phyloP scores from a whole-genome alignment of 2,797 vertebrate species.

The Stomatorhinus walkeri region DNA sequence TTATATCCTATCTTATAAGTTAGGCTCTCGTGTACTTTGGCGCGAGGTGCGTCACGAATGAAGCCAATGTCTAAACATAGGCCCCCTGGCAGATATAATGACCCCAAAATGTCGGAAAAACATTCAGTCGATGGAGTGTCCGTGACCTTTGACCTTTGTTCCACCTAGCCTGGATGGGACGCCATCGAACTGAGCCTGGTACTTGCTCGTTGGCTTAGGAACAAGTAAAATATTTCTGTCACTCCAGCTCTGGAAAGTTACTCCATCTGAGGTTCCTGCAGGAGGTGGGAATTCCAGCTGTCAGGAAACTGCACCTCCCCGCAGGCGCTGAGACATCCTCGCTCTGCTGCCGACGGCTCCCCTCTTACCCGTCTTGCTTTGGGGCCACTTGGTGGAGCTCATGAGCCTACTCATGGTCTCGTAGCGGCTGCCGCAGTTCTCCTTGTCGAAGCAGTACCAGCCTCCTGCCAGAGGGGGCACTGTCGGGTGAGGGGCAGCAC shows the following conservation, averaged over 20 bases:
- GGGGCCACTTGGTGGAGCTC: conserved; percentile 85
- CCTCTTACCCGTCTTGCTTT: conserved; percentile 72
- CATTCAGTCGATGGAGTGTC: conserved; percentile 20
- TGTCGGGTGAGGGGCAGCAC: not conserved
- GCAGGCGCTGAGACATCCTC: not conserved
- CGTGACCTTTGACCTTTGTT: not conserved
- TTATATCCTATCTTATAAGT: not conserved
- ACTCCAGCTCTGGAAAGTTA: not conserved
- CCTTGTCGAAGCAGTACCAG: conserved; percentile 88
- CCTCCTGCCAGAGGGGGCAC: conserved; percentile 61
- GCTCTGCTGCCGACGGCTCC: too few species aligned
- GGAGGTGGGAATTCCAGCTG: not conserved
- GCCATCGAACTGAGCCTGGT: not conserved
- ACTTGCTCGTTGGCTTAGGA: not conserved
- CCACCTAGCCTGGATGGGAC: not conserved
- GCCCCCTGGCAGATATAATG: not conserved
- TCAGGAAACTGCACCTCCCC: not conserved
- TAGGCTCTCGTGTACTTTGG: not conserved
- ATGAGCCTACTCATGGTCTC: conserved; percentile 79
- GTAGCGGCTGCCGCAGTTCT: conserved; percentile 80
- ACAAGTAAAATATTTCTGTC: not conserved
- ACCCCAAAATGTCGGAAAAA: conserved; percentile 30
- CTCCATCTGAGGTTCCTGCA: not conserved
- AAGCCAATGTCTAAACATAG: not conserved
- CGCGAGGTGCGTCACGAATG: not conserved